These are phyloP conservation scores for Gobius niger DNA, from an alignment of 2,113 vertebrate genomes.

Conservation along the genomic window DNA sequence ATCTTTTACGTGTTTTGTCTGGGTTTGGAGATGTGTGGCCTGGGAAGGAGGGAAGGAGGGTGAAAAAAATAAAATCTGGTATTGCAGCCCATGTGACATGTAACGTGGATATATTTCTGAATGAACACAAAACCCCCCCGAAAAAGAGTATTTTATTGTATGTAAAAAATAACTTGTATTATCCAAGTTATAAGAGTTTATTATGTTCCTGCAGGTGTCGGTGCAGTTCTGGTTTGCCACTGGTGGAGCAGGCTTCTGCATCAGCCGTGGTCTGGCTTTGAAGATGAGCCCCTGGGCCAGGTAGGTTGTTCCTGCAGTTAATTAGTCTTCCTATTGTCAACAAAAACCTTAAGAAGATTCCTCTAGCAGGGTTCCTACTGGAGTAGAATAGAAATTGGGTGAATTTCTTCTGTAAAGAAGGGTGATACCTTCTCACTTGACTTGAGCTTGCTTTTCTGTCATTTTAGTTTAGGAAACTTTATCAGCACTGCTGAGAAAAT, in stretches of 20 bases:
- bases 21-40: too few relatives aligned
- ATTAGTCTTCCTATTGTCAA: neutral
- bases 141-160: too few relatives aligned
- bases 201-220: slow-evolving; percentile 71
- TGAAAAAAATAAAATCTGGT: too few relatives aligned
- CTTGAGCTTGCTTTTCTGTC: slow-evolving; percentile 3
- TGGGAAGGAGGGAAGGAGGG: too few relatives aligned
- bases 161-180: too few relatives aligned
- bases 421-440: neutral
- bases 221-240: slow-evolving; percentile 99
- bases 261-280: slow-evolving; percentile 93
- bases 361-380: neutral
- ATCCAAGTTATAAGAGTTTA: neutral
- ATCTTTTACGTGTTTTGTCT: too few relatives aligned
- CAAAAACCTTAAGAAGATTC: neutral
- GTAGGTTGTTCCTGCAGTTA: slow-evolving; percentile 58
- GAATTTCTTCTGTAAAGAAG: neutral
- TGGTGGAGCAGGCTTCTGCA: slow-evolving; percentile 96
- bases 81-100: too few relatives aligned
- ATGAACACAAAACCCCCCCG: too few relatives aligned
- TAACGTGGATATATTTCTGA: too few relatives aligned
- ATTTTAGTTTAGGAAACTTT: slow-evolving; percentile 90
- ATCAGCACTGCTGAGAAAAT: slow-evolving; percentile 95
- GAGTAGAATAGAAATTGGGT: neutral
- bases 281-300: slow-evolving; percentile 99